phyloP scores from a whole-genome alignment of 2,113 vertebrate species.

The Equus przewalskii region DNA sequence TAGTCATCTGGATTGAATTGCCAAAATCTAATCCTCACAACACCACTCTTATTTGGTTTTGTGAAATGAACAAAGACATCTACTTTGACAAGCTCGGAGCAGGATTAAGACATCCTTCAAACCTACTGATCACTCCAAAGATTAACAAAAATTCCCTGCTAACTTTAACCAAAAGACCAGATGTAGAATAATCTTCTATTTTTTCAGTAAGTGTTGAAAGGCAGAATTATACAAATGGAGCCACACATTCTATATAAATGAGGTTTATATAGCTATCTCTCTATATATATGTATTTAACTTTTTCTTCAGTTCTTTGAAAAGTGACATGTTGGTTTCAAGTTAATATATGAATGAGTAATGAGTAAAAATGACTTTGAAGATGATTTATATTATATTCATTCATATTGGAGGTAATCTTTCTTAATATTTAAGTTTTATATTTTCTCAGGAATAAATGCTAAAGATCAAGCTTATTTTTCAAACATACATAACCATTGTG shows the following conservation, averaged over 20 bases:
- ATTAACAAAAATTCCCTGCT: slow-evolving; percentile 70
- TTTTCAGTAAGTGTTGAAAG: slow-evolving; percentile 56
- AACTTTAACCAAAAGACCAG: slow-evolving; percentile 73
- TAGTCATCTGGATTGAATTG: slow-evolving; percentile 84
- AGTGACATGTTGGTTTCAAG: slow-evolving; percentile 2
- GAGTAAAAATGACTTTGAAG: slow-evolving; percentile 49
- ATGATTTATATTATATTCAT: slow-evolving; percentile 45
- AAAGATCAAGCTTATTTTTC: slow-evolving; percentile 22
- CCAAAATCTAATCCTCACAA: slow-evolving; percentile 85
- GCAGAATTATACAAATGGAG: slow-evolving; percentile 37
- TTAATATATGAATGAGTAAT: slow-evolving; percentile 12
- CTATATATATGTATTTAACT: background rate
- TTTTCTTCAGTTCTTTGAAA: slow-evolving; percentile 24
- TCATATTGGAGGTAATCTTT: background rate
- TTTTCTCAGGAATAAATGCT: slow-evolving; percentile 38
- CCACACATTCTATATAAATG: background rate
- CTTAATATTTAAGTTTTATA: slow-evolving; percentile 2
- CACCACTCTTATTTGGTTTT: slow-evolving; percentile 81
- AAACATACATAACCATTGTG: background rate
- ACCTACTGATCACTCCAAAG: slow-evolving; percentile 73
- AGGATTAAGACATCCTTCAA: slow-evolving; percentile 72
- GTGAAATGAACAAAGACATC: slow-evolving; percentile 83
- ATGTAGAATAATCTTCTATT: slow-evolving; percentile 52
- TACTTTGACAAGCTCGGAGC: slow-evolving; percentile 56
- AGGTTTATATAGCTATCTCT: background rate